Evolutionary conservation across 2,797 vertebrate genomes (phyloP).

Genomic region (Girardinus metallicus): DNA sequence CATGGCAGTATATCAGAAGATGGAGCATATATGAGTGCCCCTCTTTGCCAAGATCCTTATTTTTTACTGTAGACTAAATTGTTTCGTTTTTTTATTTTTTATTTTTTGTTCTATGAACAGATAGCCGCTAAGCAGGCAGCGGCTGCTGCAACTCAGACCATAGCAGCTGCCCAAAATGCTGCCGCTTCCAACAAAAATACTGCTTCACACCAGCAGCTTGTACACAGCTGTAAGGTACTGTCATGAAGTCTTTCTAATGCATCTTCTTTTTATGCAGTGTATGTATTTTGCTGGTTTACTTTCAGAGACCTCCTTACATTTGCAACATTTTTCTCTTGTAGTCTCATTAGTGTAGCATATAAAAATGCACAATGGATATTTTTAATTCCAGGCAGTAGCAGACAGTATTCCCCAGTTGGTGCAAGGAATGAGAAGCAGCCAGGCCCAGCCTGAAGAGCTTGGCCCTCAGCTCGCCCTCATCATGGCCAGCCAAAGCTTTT

Average conservation of each 20-base stretch:
- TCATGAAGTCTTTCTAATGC: conserved; percentile 13
- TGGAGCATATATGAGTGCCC: conserved; percentile 18
- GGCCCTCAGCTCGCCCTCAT: conserved; percentile 94
- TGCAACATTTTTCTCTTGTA: not conserved
- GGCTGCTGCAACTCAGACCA: conserved; percentile 96
- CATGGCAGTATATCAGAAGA: conserved; percentile 13
- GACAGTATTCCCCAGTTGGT: conserved; percentile 96
- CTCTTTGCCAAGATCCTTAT: conserved; percentile 15
- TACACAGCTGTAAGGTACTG: conserved; percentile 97
- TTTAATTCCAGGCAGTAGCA: conserved; percentile 86
- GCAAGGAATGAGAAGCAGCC: conserved; percentile 95
- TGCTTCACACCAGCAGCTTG: conserved; percentile 94
- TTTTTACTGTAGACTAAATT: conserved; percentile 32
- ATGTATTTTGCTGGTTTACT: not conserved
- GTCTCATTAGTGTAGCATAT: conserved; percentile 6
- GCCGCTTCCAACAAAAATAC: conserved; percentile 97
- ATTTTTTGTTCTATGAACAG: conserved; percentile 74
- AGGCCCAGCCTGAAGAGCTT: conserved; percentile 94
- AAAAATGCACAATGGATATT: conserved; percentile 4
- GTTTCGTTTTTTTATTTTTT: conserved; percentile 33
- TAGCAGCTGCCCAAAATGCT: conserved; percentile 97
- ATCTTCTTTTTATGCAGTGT: not conserved
- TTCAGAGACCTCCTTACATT: not conserved
- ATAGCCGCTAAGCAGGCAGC: conserved; percentile 97
- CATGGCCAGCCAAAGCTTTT: conserved; percentile 97